Conservation (phyloP, 1,140 invertebrate genomes). For the Augochlora pura region DNA sequence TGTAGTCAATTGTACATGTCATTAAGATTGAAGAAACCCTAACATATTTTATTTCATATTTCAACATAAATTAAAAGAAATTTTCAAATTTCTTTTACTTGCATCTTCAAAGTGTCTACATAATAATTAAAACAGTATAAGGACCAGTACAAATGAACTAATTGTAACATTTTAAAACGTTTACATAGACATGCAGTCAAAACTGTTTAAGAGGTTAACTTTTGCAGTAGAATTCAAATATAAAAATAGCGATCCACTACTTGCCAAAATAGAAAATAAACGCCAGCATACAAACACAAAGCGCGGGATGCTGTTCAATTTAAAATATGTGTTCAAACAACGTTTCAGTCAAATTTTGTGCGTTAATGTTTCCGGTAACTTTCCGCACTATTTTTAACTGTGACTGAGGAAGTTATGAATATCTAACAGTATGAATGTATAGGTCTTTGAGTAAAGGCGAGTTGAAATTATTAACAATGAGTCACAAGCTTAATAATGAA, state of each 20-base stretch:
- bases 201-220: constrained; percentile 4
- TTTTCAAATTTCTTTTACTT: background rate
- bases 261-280: constrained; percentile 2
- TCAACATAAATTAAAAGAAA: background rate
- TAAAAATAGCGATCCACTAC: background rate
- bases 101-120: background rate
- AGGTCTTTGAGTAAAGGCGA: background rate
- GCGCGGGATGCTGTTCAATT: background rate
- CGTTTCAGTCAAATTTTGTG: background rate
- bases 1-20: no score
- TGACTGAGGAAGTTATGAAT: background rate
- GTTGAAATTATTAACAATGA: background rate
- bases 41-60: background rate
- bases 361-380: background rate
- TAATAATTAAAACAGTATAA: background rate
- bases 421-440: background rate
- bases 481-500: background rate
- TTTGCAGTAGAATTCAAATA: background rate
- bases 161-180: background rate
- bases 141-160: background rate
- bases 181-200: background rate
- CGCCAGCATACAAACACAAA: background rate
- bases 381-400: constrained; percentile 4
- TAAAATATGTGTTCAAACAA: background rate
- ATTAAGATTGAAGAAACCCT: background rate